A percentile compares a stretch with the other conserved stretches of the same genome.
Evolutionary conservation across 1,140 invertebrate species (phyloP).

Genomic region (Plutomurus gul): DNA sequence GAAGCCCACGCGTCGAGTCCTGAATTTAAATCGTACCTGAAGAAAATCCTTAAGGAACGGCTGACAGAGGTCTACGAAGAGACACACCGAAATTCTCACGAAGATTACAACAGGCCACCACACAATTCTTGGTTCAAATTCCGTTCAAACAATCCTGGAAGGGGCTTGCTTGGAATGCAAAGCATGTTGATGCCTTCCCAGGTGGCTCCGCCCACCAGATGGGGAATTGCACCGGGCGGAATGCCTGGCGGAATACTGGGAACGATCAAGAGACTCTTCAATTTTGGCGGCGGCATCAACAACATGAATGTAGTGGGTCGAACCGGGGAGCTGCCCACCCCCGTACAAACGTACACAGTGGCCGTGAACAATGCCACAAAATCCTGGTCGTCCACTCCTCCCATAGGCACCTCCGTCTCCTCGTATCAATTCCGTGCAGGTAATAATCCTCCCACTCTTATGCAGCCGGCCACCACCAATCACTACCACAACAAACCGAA

Average conservation of each 20-base stretch:
- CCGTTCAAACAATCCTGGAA: not conserved
- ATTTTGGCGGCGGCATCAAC: not conserved
- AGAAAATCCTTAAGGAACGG: constrained; percentile 44
- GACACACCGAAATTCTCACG: not conserved
- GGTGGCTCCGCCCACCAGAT: not conserved
- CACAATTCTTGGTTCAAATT: not conserved
- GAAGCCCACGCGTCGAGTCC: not conserved
- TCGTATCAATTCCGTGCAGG: not conserved
- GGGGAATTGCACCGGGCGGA: not conserved
- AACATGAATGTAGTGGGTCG: not conserved
- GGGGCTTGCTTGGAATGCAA: not conserved
- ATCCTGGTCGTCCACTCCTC: not conserved
- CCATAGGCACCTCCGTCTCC: not conserved
- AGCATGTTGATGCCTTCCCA: not conserved
- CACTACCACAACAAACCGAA: not conserved
- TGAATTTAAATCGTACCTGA: constrained; percentile 31
- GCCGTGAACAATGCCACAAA: constrained; percentile 1
- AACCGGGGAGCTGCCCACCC: not conserved
- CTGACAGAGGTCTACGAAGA: constrained; percentile 40
- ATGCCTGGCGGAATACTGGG: constrained; percentile 2
- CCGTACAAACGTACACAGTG: not conserved
- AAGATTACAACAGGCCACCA: not conserved
- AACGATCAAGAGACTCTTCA: constrained; percentile 37
- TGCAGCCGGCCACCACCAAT: not conserved
- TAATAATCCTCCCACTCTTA: not conserved